Base-by-base conservation (phyloP, 2,888 invertebrate genomes). In the Drosophila imparisetae region DNA sequence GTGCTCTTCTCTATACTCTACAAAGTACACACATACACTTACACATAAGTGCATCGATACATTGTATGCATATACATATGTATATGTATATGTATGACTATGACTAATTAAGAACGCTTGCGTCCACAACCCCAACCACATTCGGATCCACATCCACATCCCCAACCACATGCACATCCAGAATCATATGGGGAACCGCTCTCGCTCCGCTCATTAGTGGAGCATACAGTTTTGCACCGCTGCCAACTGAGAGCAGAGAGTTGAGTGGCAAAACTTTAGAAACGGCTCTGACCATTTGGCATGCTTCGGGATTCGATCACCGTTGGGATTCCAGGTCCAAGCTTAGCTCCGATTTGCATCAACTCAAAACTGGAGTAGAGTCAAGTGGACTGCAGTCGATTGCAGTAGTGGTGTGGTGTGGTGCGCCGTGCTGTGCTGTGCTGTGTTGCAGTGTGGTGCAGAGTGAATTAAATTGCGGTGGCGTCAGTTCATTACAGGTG, bases 401-500 rank as follows among this genome's bases (percentile, higher is more conserved):
- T 24, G 45, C 36, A 36, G 30, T 18, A 11, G 11, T 49, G 34
- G 30, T 32, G 38, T 5, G 60, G 18, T 38, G 18, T 36, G 21
- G 38, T 38, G 48, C 54, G 21, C 34, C 24, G 54, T 54, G 38
- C 30, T 48, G 54, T 34, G n/a, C 6, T 34, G 49, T 40, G 59
- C 3, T 64, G 48, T 49, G 62, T n/a, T 48, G 57, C 55, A 38
- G 29, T 45, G 74, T 42, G 75, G 71, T 77, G 75, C 50, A 69
- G 81, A 84, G 77, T 85, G 82, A 82, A 88, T 87, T 89, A 84
- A 87, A 89, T 87, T 87, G 86, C 89, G 91, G 90, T 90, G 90
- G 91, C 90, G 90, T 90, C 90, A 89, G 89, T 89, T 89, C 89
- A 87, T 91, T 91, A 89, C 91, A 90, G 90, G 90, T 91, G 90